Conservation (phyloP, 2,888 invertebrate species). For the Tetanocera ferruginea region DNA sequence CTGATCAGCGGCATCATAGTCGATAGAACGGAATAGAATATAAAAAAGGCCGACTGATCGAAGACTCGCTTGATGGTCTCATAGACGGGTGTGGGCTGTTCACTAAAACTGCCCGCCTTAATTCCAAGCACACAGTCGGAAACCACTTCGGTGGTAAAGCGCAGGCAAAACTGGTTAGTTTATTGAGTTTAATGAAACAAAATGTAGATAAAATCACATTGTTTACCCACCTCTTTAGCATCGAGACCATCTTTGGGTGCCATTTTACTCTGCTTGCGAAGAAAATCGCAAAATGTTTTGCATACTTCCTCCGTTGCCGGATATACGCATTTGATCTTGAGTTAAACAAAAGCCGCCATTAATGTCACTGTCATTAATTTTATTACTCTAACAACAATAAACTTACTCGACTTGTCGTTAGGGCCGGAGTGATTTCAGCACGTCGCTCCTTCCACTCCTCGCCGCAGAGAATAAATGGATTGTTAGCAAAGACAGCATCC, state of each 20-base stretch:
- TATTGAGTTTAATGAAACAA: not conserved
- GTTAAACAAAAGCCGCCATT: not conserved
- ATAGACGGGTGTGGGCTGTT: constrained; percentile 58
- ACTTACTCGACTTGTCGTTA: constrained; percentile 71
- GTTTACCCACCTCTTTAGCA: constrained; percentile 61
- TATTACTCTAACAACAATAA: not conserved
- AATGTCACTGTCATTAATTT: not conserved
- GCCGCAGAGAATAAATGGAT: constrained; percentile 71
- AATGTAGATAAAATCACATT: not conserved
- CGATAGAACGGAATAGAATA: constrained; percentile 51
- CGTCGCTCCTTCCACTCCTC: constrained; percentile 71
- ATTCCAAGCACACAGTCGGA: constrained; percentile 70
- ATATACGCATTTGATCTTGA: constrained; percentile 69
- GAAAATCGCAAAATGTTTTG: constrained; percentile 66
- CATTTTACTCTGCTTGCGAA: constrained; percentile 61
- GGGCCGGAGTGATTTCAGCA: constrained; percentile 70
- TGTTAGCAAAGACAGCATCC: constrained; percentile 70
- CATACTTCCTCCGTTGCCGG: constrained; percentile 70
- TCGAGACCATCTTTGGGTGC: constrained; percentile 62
- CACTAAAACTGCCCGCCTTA: constrained; percentile 67
- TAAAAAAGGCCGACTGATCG: constrained; percentile 55
- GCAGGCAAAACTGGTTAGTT: constrained; percentile 53
- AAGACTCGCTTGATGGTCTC: constrained; percentile 60
- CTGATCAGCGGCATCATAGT: constrained; percentile 59
- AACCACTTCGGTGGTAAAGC: constrained; percentile 69